Base-by-base conservation (phyloP, 2,888 invertebrate genomes). In the Nomada hirtipes region DNA sequence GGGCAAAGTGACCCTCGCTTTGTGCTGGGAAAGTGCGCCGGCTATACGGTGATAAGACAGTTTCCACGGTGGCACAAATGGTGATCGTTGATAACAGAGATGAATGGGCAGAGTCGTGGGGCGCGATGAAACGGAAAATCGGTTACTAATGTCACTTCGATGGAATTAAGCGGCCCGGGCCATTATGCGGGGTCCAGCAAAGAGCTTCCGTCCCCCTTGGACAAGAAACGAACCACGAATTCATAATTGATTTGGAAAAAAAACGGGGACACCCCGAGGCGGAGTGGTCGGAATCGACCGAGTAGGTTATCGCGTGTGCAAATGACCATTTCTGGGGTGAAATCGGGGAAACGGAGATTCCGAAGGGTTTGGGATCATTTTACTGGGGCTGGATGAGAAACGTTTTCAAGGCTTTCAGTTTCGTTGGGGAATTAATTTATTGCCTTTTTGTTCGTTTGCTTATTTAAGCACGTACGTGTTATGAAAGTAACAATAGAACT, bases 31-130 rank as follows among this genome's bases (percentile, higher is more conserved):
- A 74, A 77, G 76, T 73, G 75, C 76, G 72, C 44, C 67, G 65
- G 71, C 75, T 73, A 69, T 50, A 57, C 78, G 50, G 63, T 79
- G 86, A 86, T 86, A 86, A 86, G 85, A 75, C 77, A 75, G 80
- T 80, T 77, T 68, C 74, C 74, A 70, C 69, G 53, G 60, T 18
- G 69, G n/a, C 59, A 69, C 73, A 74, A 80, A 80, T 72, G 69
- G 80, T 70, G 80, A 83, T 83, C 76, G 70, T 60, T 79, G 82
- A 83, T 83, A 83, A 76, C 60, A 20, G 42, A 63, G 61, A 29
- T 44, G 15, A 13, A 13, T 26, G 44, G 2, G 68, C 23, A 26
- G 26, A 67, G 68, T 52, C 18, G 50, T 36, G 55, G 18, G 63
- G 59, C 11, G 76, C 79, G 71, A 82, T 76, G 79, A 72, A 79